A percentile compares a stretch with the other conserved stretches of the same genome.
Evolutionary conservation across 2,113 vertebrate genomes (phyloP).

Genomic region (Bubo blakistoni): DNA sequence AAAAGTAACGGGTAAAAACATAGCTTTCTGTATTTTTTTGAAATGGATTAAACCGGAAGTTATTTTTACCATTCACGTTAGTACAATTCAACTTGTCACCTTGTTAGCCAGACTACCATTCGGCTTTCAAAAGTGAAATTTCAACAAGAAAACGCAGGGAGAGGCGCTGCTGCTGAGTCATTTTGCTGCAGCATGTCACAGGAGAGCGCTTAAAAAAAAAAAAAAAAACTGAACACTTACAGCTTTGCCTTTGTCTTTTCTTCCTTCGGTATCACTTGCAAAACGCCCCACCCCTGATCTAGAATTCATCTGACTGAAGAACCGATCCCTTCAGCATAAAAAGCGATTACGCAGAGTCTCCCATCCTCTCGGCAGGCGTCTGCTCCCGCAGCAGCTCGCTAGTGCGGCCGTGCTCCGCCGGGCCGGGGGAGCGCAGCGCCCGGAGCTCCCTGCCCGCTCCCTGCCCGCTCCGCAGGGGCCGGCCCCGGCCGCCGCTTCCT

Average conservation of each 20-base stretch:
- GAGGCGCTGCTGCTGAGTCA: background rate
- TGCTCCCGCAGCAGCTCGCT: slow-evolving; percentile 24
- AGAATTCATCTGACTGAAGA: background rate
- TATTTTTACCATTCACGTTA: background rate
- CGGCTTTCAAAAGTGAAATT: background rate
- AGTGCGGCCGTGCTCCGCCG: no score
- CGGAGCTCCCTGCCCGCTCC: background rate
- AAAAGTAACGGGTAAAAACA: background rate
- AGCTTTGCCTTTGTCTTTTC: slow-evolving; percentile 57
- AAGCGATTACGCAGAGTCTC: background rate
- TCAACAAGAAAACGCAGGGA: background rate
- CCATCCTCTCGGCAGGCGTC: background rate
- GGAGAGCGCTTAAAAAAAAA: background rate
- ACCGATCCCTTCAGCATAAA: background rate
- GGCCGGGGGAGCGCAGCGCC: background rate
- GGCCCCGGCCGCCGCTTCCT: background rate
- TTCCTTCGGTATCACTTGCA: background rate
- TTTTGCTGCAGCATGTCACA: background rate
- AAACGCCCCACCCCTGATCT: slow-evolving; percentile 26
- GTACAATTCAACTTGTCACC: background rate
- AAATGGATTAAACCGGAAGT: background rate
- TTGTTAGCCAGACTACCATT: background rate
- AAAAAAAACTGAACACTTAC: slow-evolving; percentile 33
- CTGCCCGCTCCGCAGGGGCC: background rate
- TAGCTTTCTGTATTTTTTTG: background rate